Evolutionary conservation across 2,888 invertebrate species (phyloP).

Genomic region (Pteria penguin): DNA sequence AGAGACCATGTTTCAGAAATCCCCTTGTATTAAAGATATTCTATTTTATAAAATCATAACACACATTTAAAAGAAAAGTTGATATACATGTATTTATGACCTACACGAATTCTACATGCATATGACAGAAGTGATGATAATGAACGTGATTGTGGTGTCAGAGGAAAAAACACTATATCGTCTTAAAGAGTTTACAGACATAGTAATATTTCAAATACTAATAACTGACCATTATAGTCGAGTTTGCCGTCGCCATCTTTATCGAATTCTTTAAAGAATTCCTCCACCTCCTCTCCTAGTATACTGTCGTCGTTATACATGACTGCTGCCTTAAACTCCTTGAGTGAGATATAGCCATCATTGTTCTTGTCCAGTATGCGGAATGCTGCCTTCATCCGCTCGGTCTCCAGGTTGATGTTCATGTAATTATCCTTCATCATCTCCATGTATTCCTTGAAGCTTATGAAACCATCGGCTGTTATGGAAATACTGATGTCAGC

Average conservation of each 20-base stretch:
- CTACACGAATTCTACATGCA: too few relatives aligned
- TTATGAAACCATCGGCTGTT: slow-evolving; percentile 18
- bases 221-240: slow-evolving; percentile 8
- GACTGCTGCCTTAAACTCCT: slow-evolving; percentile 7
- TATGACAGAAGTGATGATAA: too few relatives aligned
- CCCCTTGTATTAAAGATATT: too few relatives aligned
- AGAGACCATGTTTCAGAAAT: too few relatives aligned
- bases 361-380: slow-evolving; percentile 3
- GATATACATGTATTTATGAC: too few relatives aligned
- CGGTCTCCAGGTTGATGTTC: slow-evolving; percentile 12
- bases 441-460: slow-evolving; percentile 10
- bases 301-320: slow-evolving; percentile 12
- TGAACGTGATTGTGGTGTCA: too few relatives aligned
- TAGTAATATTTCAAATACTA: too few relatives aligned
- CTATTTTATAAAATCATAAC: too few relatives aligned
- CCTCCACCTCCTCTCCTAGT: slow-evolving; percentile 14
- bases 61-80: too few relatives aligned
- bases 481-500: neutral
- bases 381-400: slow-evolving; percentile 26
- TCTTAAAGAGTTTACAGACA: too few relatives aligned
- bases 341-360: slow-evolving; percentile 7
- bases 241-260: slow-evolving; percentile 7
- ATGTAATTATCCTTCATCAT: slow-evolving; percentile 15
- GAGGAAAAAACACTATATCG: too few relatives aligned
- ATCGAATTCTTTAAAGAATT: slow-evolving; percentile 17